Percentiles rank a stretch among this genome's conserved stretches.
Conservation (phyloP, 2,888 invertebrate species). For the Nematopogon swammerdamellus region DNA sequence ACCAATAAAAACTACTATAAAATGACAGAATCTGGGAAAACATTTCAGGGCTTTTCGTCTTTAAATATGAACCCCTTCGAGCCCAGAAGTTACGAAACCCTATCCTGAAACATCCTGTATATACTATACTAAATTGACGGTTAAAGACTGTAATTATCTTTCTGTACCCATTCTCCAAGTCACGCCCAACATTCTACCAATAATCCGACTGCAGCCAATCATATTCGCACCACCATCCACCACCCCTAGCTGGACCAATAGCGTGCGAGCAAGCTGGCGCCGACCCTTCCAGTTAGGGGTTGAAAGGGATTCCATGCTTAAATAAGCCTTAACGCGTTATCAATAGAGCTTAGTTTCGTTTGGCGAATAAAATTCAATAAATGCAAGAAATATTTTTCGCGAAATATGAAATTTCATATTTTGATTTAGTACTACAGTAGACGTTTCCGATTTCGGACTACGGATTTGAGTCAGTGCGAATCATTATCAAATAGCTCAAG, state of each 20-base stretch:
- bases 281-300: slow-evolving; percentile 23
- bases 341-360: slow-evolving; percentile 13
- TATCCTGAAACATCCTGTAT: too few species aligned
- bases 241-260: slow-evolving; percentile 32
- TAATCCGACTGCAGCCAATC: slow-evolving; percentile 34
- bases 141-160: too few species aligned
- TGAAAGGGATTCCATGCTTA: slow-evolving; percentile 8
- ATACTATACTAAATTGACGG: too few species aligned
- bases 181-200: background rate
- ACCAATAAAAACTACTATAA: too few species aligned
- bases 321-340: slow-evolving; percentile 4
- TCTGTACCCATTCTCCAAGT: background rate
- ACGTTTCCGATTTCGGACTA: too few species aligned
- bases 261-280: slow-evolving; percentile 32
- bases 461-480: too few species aligned
- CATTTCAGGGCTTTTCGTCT: too few species aligned
- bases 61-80: too few species aligned
- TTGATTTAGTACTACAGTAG: slow-evolving; percentile 32
- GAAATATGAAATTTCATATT: slow-evolving; percentile 26
- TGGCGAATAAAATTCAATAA: slow-evolving; percentile 26
- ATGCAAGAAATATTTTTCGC: slow-evolving; percentile 20
- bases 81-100: too few species aligned
- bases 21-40: too few species aligned
- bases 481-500: too few species aligned
- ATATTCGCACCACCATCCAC: slow-evolving; percentile 20